Evolutionary conservation across 1,140 invertebrate genomes (phyloP).

Genomic region (Drosophila equinoxialis): DNA sequence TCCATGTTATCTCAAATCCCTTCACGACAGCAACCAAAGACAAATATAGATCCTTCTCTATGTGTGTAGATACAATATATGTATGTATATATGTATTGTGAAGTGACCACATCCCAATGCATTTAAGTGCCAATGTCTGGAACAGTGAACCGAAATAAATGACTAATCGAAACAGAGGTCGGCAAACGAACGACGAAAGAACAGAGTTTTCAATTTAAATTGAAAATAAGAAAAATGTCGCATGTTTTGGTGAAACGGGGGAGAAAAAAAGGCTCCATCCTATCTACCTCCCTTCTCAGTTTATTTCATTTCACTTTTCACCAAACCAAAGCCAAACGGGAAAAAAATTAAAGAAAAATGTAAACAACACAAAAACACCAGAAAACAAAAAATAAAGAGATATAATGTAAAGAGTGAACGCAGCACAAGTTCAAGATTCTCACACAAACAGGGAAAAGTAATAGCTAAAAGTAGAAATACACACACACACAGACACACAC

Average conservation of each 20-base stretch:
- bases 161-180: slow-evolving; percentile 21
- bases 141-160: slow-evolving; percentile 53
- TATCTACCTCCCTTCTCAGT: slow-evolving; percentile 15
- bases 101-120: slow-evolving; percentile 70
- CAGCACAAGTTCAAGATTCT: slow-evolving; percentile 79
- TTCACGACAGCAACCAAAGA: slow-evolving; percentile 8
- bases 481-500: slow-evolving; percentile 27
- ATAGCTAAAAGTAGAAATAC: slow-evolving; percentile 12
- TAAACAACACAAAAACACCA: slow-evolving; percentile 51
- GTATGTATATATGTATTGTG: background rate
- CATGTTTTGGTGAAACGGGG: slow-evolving; percentile 37
- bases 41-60: slow-evolving; percentile 47
- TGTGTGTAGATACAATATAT: no score
- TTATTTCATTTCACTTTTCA: slow-evolving; percentile 59
- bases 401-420: slow-evolving; percentile 68
- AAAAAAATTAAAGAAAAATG: slow-evolving; percentile 30
- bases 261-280: slow-evolving; percentile 22
- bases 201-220: slow-evolving; percentile 59
- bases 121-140: slow-evolving; percentile 76
- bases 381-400: slow-evolving; percentile 37
- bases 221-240: slow-evolving; percentile 58
- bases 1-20: slow-evolving; percentile 40
- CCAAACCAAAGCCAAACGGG: slow-evolving; percentile 31
- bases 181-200: background rate
- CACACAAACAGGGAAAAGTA: slow-evolving; percentile 45